Evolutionary conservation across 2,888 invertebrate genomes (phyloP), one percentile per base, ranked within the genome.

Genomic region (Eupithecia inturbata): DNA sequence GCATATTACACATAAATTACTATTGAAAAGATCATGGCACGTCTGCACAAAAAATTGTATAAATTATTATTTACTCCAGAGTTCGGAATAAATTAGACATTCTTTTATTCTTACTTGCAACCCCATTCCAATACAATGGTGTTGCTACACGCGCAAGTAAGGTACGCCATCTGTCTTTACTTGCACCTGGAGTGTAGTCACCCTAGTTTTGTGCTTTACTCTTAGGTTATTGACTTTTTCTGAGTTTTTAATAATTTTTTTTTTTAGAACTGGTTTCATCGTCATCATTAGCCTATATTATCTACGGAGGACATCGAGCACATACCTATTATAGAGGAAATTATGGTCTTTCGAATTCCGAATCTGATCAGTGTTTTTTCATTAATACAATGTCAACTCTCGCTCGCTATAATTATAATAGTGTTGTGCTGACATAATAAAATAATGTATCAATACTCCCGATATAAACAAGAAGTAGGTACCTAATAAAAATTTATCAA

Each of bases 101-200:
- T 57, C 26, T 57, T 62, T 70, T n/a, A 72, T 71, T 74, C 57
- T 68, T 72, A 71, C 63, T 66, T 73, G 22, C 68, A 45, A 76
- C 76, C 76, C 71, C 73, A 75, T 75, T 78, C 45, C 68, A 68
- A 75, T 72, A 78, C 73, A 75, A 76, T 69, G 64, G 76, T 57
- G 49, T 64, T 39, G 72, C 71, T 72, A 70, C 73, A 69, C 72
- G 74, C 75, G 63, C 69, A 69, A 74, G 76, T 74, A 73, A 70
- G 62, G 64, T 71, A 71, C 77, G 68, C 78, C 82, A 82, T 80
- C 82, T 82, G 82, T 80, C 80, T 80, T 80, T 74, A 60, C 73
- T 67, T 62, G 78, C 82, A 82, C 80, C 82, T 82, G 82, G 82
- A 76, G 76, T 67, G 68, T 73, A 71, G 73, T 76, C 76, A 76